Base-by-base conservation (phyloP, 2,113 vertebrate genomes). In the Microtus pennsylvanicus region DNA sequence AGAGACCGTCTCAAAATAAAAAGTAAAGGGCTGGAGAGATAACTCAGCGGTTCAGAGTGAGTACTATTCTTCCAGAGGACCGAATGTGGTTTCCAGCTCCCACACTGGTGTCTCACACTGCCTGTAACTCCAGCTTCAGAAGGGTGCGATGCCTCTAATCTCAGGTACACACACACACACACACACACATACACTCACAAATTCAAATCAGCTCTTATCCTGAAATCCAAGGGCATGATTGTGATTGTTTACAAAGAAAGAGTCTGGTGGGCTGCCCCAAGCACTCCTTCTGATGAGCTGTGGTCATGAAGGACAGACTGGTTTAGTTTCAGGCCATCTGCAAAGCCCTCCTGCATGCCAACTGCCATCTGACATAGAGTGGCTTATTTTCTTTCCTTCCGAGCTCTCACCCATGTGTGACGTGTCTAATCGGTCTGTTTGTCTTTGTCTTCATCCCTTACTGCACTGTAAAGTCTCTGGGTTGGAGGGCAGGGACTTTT, bases 371-470 rank as follows among this genome's bases (percentile, higher is more conserved):
- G 89, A 89, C 5, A 47, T 5, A 35, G 55, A 17, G 38, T 52
- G 63, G 81, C 70, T 92, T 82, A 35, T 86, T 89, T 78, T 35
- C 45, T 86, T 86, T 67, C 33, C 75, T 93, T 69, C 42, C 35
- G 55, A 90, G 86, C 69, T 83, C 80, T 50, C 14, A 9, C 55
- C n/a, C 50, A 5, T 38, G 45, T 11, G 33, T 10, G 87, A 85
- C 12, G 33, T 50, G 42, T 70, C 77, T 89, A 86, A n/a, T 80
- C 72, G 30, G 50, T 70, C 70, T 80, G 0, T 86, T 81, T 96
- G 61, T 92, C 74, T 22, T 47, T 58, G 77, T 50, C 69, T 19
- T 1, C 12, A n/a, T n/a, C 38, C 12, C 30, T 47, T 8, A 2
- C 58, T 58, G 55, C 33, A 50, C 7, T 82, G 61, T 89, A 76